These are phyloP conservation scores for Scaptomyza hsui DNA, from an alignment of 1,140 invertebrate species.

Conservation along the genomic window DNA sequence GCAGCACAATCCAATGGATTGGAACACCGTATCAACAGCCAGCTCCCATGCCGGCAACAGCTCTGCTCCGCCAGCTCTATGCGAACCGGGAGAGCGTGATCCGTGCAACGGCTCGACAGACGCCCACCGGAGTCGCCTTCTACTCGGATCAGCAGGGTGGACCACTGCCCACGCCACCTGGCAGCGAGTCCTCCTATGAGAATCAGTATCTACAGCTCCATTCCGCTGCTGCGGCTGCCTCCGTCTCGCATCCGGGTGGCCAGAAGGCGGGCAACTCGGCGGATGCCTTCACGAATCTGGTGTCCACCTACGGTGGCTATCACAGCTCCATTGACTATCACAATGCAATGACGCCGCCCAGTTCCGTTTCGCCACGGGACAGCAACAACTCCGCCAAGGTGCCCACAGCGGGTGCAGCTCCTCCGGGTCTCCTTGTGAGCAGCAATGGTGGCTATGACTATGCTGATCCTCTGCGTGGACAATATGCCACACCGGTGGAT, in stretches of 20 bases:
- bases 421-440: slow-evolving; percentile 85
- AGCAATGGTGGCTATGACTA: slow-evolving; percentile 83
- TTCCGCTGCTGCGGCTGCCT: slow-evolving; percentile 84
- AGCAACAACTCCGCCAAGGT: slow-evolving; percentile 85
- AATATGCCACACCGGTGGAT: slow-evolving; percentile 79
- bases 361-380: slow-evolving; percentile 96
- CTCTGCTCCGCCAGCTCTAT: slow-evolving; percentile 94
- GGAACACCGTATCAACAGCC: slow-evolving; percentile 91
- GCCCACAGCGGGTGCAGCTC: slow-evolving; percentile 88
- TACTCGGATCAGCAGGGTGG: slow-evolving; percentile 87
- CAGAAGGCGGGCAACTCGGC: slow-evolving; percentile 83
- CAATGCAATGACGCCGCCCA: slow-evolving; percentile 97
- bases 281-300: slow-evolving; percentile 86
- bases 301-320: slow-evolving; percentile 88
- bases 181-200: slow-evolving; percentile 91
- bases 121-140: slow-evolving; percentile 79
- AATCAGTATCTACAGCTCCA: slow-evolving; percentile 89
- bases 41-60: slow-evolving; percentile 90
- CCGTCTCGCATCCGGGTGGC: slow-evolving; percentile 40
- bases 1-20: slow-evolving; percentile 96
- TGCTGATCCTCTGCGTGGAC: slow-evolving; percentile 63
- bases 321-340: slow-evolving; percentile 90
- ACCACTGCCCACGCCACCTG: slow-evolving; percentile 93
- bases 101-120: slow-evolving; percentile 86
- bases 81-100: slow-evolving; percentile 97